phyloP scores from a whole-genome alignment of 1,140 invertebrate genomes.

The Zophobas atratus region DNA sequence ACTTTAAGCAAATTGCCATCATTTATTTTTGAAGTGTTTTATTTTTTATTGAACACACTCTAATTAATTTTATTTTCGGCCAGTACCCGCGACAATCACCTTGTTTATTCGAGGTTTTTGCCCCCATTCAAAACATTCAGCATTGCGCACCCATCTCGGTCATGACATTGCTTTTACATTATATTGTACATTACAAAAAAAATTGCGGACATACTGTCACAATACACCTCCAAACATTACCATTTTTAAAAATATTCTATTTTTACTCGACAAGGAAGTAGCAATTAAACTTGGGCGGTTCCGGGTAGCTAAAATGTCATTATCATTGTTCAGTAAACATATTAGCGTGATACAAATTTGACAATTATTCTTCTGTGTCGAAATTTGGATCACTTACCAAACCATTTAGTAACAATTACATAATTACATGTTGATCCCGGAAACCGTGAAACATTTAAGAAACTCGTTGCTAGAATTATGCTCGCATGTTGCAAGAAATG shows the following conservation, averaged over 20 bases:
- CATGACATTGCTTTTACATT: slow-evolving; percentile 21
- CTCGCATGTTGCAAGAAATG: slow-evolving; percentile 36
- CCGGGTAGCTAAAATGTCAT: background rate
- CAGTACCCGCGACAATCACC: slow-evolving; percentile 38
- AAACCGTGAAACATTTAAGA: slow-evolving; percentile 34
- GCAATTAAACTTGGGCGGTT: background rate
- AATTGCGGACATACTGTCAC: background rate
- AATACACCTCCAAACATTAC: background rate
- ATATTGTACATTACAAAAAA: background rate
- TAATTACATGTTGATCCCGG: slow-evolving; percentile 25
- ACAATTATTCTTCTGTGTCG: slow-evolving; percentile 1
- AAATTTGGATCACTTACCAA: slow-evolving; percentile 19
- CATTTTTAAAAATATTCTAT: no score
- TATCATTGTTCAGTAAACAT: no score
- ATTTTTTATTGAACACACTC: slow-evolving; percentile 41
- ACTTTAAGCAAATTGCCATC: slow-evolving; percentile 35
- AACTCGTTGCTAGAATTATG: slow-evolving; percentile 36
- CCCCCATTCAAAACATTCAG: slow-evolving; percentile 27
- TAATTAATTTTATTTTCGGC: slow-evolving; percentile 32
- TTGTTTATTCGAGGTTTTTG: slow-evolving; percentile 30
- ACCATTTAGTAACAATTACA: slow-evolving; percentile 29
- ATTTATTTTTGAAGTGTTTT: slow-evolving; percentile 39
- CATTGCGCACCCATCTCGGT: slow-evolving; percentile 26
- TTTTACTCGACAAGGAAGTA: no score
- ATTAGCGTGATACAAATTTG: background rate